Evolutionary conservation across 2,797 vertebrate species (phyloP).

Genomic region (Sebastes diaconus): DNA sequence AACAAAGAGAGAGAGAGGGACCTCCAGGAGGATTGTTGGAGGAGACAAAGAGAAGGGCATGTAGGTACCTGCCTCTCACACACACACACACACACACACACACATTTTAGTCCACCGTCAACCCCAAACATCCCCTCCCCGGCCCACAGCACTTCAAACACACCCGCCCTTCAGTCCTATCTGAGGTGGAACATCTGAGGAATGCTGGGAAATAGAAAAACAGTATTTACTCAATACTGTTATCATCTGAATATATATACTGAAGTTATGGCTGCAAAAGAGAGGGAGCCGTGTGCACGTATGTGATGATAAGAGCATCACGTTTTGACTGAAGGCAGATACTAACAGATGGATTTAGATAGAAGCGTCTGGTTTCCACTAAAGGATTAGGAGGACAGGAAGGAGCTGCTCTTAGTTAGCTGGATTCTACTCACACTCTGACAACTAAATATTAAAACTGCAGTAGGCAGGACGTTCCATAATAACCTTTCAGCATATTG

Average conservation of each 20-base stretch:
- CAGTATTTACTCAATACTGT: conserved; percentile 43
- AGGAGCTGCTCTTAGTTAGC: not conserved
- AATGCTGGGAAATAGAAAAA: conserved; percentile 37
- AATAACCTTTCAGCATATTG: too few species aligned
- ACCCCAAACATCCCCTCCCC: conserved; percentile 59
- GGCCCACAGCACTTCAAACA: conserved; percentile 49
- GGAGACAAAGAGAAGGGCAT: conserved; percentile 49
- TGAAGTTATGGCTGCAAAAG: conserved; percentile 14
- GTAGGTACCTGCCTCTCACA: conserved; percentile 65
- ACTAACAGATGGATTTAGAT: conserved; percentile 25
- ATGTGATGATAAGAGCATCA: conserved; percentile 19
- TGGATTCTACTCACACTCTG: not conserved
- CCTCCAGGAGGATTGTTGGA: conserved; percentile 28
- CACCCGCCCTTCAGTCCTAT: conserved; percentile 32
- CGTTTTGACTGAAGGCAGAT: conserved; percentile 22
- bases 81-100: conserved; percentile 14
- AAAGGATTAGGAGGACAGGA: not conserved
- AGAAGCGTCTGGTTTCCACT: not conserved
- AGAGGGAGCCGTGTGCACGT: not conserved
- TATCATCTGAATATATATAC: conserved; percentile 7
- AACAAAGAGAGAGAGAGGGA: not conserved
- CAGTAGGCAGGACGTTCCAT: too few species aligned
- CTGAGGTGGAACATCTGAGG: conserved; percentile 34
- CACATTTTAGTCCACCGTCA: conserved; percentile 15
- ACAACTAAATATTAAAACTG: too few species aligned